These are phyloP conservation scores for Neotoma lepida DNA, from an alignment of 2,113 vertebrate genomes.

Conservation along the genomic window DNA sequence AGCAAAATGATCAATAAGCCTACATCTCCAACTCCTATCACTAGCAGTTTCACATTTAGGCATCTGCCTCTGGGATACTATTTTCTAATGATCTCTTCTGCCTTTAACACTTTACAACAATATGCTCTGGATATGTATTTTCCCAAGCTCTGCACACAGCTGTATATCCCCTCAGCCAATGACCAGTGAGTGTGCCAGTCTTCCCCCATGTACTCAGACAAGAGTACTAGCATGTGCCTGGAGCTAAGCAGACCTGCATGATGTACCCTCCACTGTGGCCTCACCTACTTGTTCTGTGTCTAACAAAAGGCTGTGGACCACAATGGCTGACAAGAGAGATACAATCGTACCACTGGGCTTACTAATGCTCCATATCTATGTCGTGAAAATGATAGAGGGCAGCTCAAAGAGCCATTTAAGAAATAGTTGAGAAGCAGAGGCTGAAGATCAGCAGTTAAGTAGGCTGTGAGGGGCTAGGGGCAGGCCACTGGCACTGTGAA, in stretches of 20 bases:
- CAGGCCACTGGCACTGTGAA: background rate
- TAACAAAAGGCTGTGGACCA: background rate
- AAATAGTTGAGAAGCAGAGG: background rate
- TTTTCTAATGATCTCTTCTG: background rate
- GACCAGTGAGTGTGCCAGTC: background rate
- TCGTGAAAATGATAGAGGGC: background rate
- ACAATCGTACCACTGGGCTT: background rate
- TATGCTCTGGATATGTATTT: background rate
- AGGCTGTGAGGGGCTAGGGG: background rate
- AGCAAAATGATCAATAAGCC: background rate
- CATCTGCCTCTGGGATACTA: background rate
- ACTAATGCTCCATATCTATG: background rate
- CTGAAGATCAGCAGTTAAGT: background rate
- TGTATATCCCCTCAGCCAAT: background rate
- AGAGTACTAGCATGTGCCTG: background rate
- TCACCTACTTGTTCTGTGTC: background rate
- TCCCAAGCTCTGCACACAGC: background rate
- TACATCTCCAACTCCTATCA: background rate
- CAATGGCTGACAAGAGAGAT: background rate
- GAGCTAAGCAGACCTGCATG: background rate
- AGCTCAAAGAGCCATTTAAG: background rate
- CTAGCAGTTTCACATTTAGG: background rate
- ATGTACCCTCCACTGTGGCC: background rate
- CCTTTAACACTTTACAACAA: background rate
- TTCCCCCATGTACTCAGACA: background rate